Conservation (phyloP, 2,797 vertebrate species). For the Dendrocincla fuliginosa region DNA sequence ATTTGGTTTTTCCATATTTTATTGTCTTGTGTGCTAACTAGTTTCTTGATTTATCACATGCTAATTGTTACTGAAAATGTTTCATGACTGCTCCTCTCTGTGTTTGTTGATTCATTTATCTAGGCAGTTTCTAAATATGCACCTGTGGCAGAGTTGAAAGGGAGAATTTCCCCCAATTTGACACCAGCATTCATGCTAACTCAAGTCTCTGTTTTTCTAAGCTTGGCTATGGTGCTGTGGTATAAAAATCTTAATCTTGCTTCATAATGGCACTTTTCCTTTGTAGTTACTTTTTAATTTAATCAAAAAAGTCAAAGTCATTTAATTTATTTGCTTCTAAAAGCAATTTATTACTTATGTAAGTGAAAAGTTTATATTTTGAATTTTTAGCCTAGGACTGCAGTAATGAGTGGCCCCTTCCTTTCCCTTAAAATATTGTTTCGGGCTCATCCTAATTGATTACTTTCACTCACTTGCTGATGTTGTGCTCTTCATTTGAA, state of each 20-base stretch:
- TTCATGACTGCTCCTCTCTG: not conserved
- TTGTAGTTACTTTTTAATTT: not conserved
- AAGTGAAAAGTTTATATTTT: not conserved
- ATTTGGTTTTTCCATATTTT: accelerated
- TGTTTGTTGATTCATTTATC: not conserved
- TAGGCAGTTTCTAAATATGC: not conserved
- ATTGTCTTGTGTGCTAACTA: not conserved
- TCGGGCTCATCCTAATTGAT: slow-evolving; percentile 31
- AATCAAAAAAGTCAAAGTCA: no score
- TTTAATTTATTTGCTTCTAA: not conserved
- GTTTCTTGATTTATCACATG: not conserved
- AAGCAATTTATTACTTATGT: not conserved
- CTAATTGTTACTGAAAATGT: not conserved
- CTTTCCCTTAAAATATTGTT: not conserved
- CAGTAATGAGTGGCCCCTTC: not conserved
- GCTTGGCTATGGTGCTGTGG: not conserved
- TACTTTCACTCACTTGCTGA: slow-evolving; percentile 29
- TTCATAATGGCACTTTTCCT: not conserved
- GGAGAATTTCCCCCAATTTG: not conserved
- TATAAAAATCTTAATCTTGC: not conserved
- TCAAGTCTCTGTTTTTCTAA: not conserved
- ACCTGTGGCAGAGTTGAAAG: not conserved
- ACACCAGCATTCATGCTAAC: not conserved
- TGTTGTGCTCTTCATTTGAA: slow-evolving; percentile 37
- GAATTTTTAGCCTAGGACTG: not conserved